phyloP scores from a whole-genome alignment of 2,797 vertebrate genomes.

The Brachyalestes nurse region DNA sequence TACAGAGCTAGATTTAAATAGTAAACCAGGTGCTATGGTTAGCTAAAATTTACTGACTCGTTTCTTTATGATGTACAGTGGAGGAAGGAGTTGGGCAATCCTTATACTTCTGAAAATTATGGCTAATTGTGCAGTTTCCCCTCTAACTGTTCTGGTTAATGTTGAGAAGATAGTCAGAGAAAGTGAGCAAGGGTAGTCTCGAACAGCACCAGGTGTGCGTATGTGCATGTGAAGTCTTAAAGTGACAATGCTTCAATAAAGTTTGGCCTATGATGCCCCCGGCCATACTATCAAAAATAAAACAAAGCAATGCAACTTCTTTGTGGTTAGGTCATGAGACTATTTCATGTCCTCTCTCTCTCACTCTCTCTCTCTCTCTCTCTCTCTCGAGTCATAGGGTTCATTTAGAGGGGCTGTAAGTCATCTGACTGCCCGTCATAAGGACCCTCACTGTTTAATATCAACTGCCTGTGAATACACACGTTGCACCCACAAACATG shows the following conservation, averaged over 20 bases:
- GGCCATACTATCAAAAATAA: neutral
- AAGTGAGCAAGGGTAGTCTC: neutral
- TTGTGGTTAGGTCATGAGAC: neutral
- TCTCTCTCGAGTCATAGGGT: conserved; percentile 2
- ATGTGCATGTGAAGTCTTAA: neutral
- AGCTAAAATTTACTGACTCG: too few species aligned
- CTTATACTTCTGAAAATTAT: too few species aligned
- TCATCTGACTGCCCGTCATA: conserved; percentile 9
- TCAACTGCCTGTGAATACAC: conserved; percentile 35
- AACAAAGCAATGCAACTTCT: neutral
- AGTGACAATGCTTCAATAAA: too few species aligned
- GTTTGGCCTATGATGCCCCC: too few species aligned
- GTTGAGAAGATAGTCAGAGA: neutral
- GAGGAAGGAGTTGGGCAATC: too few species aligned
- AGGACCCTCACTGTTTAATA: conserved; percentile 36
- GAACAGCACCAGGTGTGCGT: neutral
- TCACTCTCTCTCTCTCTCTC: neutral
- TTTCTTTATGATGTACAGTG: too few species aligned
- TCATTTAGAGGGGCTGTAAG: neutral
- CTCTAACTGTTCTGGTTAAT: neutral
- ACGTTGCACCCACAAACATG: conserved; percentile 28
- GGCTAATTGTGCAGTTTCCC: too few species aligned
- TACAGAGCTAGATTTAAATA: too few species aligned
- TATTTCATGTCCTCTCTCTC: neutral
- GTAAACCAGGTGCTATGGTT: too few species aligned